Evolutionary conservation across 2,888 invertebrate species (phyloP), one percentile per base, ranked within the genome.

Genomic region (Calephelis perditalis): DNA sequence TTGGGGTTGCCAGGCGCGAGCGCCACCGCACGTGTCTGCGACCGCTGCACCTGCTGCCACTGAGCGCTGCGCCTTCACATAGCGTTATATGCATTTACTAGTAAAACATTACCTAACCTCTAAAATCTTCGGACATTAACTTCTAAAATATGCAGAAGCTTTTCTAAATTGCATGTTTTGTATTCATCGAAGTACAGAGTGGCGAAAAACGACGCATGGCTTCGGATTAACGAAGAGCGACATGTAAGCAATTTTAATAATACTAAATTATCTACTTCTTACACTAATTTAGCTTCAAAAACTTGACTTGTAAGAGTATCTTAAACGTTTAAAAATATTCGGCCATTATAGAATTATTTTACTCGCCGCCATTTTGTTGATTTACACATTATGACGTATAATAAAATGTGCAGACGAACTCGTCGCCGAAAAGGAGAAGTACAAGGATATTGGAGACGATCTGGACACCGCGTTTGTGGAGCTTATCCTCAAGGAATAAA

Each of bases 361-460:
- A 46, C 35, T 47, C 40, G 40, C 10, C 12, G 15, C n/a, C 56
- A 58, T 11, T 37, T 59, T 59, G 55, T 61, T 59, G 36, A 62
- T 49, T 52, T 59, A 61, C 52, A 58, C 57, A 11, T 64, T 62
- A 60, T 40, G 56, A 60, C 37, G 26, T 43, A 11, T 54, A 46
- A 54, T 56, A 55, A 56, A 65, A 65, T 67, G 63, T 62, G 56
- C 65, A 97, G 97, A 97, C 94, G 97, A 97, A 88, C 95, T 97
- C 86, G 96, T 97, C 81, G 95, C 96, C 89, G 97, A 97, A 92
- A 99, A 99, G 94, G 99, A 99, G 93, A 98, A 98, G 91, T 99
- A 98, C 98, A 99, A 99, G 95, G 96, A 97, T 92, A 99, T 99
- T 93, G 98, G 98, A 93, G 99, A 99, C 94, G 99, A 99, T 92